Evolutionary conservation across 2,888 invertebrate species (phyloP).

Genomic region (Leptodirus hochenwartii): DNA sequence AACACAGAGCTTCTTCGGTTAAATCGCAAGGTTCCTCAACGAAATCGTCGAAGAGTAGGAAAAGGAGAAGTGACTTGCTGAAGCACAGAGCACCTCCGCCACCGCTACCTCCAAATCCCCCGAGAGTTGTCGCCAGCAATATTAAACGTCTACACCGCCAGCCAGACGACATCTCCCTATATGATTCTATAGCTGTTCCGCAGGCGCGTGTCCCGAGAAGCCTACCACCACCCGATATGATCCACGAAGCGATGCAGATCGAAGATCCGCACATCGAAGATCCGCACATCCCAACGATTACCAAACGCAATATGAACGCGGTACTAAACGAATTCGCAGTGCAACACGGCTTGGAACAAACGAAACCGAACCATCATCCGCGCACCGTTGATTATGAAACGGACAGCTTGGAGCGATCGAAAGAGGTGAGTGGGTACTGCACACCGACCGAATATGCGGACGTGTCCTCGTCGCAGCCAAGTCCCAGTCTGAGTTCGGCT

Average conservation of each 20-base stretch:
- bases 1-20: constrained; percentile 7
- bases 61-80: constrained; percentile 9
- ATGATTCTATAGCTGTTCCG: not conserved
- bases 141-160: constrained; percentile 10
- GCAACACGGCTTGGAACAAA: constrained; percentile 8
- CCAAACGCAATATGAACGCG: constrained; percentile 43
- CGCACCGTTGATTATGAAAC: constrained; percentile 41
- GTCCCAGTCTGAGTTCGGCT: constrained; percentile 54
- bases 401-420: constrained; percentile 50
- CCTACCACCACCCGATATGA: constrained; percentile 37
- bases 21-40: constrained; percentile 10
- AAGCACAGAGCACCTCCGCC: constrained; percentile 21
- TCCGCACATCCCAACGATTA: constrained; percentile 29
- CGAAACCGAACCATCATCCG: constrained; percentile 10
- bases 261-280: constrained; percentile 22
- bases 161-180: constrained; percentile 1
- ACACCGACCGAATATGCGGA: constrained; percentile 46
- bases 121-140: not conserved
- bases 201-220: constrained; percentile 5
- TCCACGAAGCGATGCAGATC: constrained; percentile 44
- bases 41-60: constrained; percentile 12
- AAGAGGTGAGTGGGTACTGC: constrained; percentile 28
- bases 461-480: constrained; percentile 47
- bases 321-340: constrained; percentile 34
- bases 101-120: constrained; percentile 28